Evolutionary conservation across 2,888 invertebrate genomes (phyloP), one percentile per base, ranked within the genome.

Genomic region (Ommatoiulus sabulosus): DNA sequence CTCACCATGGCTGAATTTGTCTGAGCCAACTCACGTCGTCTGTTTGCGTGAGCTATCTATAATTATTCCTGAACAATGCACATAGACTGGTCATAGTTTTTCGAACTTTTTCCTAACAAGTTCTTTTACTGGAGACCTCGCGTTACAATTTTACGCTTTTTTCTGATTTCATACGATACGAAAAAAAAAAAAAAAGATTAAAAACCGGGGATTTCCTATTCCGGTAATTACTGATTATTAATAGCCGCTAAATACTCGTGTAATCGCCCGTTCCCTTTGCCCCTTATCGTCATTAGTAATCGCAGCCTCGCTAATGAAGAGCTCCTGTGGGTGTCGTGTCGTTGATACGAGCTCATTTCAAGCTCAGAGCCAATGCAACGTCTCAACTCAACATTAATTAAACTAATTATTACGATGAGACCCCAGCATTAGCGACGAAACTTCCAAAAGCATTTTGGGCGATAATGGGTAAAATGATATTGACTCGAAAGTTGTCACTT

Each of bases 201-300:
- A 80, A 80, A 35, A 43, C 20, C 3, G 15, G 12, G 35, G 35
- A 80, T 80, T 43, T 80, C 12, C 80, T 15, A 15, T 24, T 15
- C 80, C 10, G 12, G 35, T 80, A 80, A 80, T 80, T 80, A 80
- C 80, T 80, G 35, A 80, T 80, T 80, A 80, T 80, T 10, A 80
- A 15, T 80, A 35, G 15, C 80, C 6, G 80, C 35, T 80, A 80
- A 80, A 80, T 80, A 43, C 80, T 80, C 3, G 15, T 43, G 80
- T 80, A 72, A 72, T 72, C 24, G 72, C 24, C 24, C 24, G 24
- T 52, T 80, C 35, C 35, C 35, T 35, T 43, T 24, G 10, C 35
- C 35, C 80, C 35, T 80, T 80, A 35, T 15, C 24, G 24, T 35
- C 35, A 35, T 80, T 35, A 80, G 80, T 12, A 80, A 80, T 15